A percentile compares a stretch with the other conserved stretches of the same genome.
Evolutionary conservation across 1,140 invertebrate genomes (phyloP).

Genomic region (Theocolax elegans): DNA sequence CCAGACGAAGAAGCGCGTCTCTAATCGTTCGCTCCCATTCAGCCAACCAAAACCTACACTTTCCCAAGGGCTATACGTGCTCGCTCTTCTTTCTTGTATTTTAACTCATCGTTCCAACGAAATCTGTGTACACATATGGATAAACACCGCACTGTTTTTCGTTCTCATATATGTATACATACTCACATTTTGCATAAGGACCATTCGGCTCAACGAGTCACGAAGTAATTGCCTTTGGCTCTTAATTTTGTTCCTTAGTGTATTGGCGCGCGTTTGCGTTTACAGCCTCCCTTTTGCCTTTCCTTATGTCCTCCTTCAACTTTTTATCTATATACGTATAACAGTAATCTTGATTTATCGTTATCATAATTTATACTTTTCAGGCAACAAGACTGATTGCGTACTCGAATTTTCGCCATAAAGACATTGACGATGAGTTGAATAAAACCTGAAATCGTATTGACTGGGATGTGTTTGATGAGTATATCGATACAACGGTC

Average conservation of each 20-base stretch:
- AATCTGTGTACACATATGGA: neutral
- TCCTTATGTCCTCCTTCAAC: neutral
- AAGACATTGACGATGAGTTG: too few species aligned
- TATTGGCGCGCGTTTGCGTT: neutral
- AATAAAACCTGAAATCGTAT: too few species aligned
- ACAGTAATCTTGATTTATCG: slow-evolving; percentile 40
- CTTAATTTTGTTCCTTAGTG: slow-evolving; percentile 21
- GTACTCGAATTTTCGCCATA: too few species aligned
- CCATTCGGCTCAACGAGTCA: slow-evolving; percentile 13
- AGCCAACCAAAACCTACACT: neutral
- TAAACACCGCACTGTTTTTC: neutral
- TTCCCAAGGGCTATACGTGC: neutral
- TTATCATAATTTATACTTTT: slow-evolving; percentile 33
- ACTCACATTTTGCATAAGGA: neutral
- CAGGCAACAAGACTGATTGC: neutral
- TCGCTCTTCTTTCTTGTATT: neutral
- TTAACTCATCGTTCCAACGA: neutral
- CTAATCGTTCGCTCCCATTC: neutral
- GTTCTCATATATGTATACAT: neutral
- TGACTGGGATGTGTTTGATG: too few species aligned
- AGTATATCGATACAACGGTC: too few species aligned
- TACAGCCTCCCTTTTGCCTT: neutral
- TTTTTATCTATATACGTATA: neutral
- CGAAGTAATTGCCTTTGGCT: slow-evolving; percentile 32
- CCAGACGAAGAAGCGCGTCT: neutral